These are phyloP conservation scores for Xenopus laevis DNA, from an alignment of 2,113 vertebrate species.

Conservation along the genomic window DNA sequence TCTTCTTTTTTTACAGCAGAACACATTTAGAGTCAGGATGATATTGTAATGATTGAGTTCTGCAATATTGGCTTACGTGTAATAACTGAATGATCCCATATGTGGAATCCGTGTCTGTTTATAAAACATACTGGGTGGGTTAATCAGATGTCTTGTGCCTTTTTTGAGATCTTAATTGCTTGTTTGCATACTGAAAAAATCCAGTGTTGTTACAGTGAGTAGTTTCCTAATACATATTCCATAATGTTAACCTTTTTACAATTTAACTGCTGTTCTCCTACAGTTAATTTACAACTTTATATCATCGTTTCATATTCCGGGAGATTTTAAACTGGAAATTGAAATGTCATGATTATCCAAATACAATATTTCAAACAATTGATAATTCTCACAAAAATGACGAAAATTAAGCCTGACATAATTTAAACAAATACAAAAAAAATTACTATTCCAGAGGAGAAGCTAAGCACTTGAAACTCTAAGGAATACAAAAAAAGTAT, in stretches of 20 bases:
- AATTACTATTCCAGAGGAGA: conserved; percentile 12
- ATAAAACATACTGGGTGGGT: conserved; percentile 57
- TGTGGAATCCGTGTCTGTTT: conserved; percentile 56
- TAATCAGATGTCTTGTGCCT: conserved; percentile 45
- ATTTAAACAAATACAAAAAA: conserved; percentile 9
- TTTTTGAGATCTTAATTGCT: conserved; percentile 52
- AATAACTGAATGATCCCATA: conserved; percentile 61
- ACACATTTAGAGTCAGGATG: conserved; percentile 23
- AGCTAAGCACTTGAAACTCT: conserved; percentile 18
- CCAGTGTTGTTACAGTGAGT: conserved; percentile 4
- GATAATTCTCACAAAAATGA: conserved; percentile 32
- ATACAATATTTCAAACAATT: conserved; percentile 27
- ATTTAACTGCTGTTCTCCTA: neutral
- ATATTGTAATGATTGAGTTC: conserved; percentile 32
- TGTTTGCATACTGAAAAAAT: conserved; percentile 47
- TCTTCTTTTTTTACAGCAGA: conserved; percentile 23
- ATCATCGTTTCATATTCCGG: conserved; percentile 11
- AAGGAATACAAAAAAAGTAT: conserved; percentile 31
- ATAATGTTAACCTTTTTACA: conserved; percentile 9
- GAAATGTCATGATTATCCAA: conserved; percentile 38
- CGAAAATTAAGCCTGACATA: conserved; percentile 40
- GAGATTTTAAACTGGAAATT: conserved; percentile 16
- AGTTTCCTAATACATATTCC: conserved; percentile 16
- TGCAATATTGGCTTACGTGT: conserved; percentile 50
- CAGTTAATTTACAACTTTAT: neutral